Evolutionary conservation across 2,797 vertebrate genomes (phyloP).

Genomic region (Holocentrus rufus): DNA sequence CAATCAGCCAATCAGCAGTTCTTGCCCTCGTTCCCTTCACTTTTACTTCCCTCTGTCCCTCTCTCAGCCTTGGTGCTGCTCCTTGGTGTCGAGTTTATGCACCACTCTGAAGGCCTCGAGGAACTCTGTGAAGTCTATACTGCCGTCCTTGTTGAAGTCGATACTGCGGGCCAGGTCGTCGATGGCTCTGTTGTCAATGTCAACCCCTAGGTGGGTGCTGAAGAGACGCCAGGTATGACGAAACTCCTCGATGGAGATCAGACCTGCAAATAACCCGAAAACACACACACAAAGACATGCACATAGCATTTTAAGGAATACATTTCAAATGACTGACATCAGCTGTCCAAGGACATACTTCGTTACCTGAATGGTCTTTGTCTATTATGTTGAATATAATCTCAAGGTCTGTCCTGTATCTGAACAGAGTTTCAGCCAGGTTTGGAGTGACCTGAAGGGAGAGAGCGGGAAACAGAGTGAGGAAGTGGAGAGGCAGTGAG

Average conservation of each 20-base stretch:
- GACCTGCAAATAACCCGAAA: constrained; percentile 75
- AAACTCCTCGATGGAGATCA: constrained; percentile 95
- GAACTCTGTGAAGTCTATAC: constrained; percentile 97
- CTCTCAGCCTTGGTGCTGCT: constrained; percentile 71
- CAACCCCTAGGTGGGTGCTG: constrained; percentile 85
- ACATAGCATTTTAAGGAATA: background rate
- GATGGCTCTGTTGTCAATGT: constrained; percentile 82
- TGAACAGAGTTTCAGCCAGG: constrained; percentile 90
- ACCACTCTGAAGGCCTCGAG: constrained; percentile 95
- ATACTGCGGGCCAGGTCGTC: constrained; percentile 90
- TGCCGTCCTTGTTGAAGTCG: constrained; percentile 96
- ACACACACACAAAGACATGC: background rate
- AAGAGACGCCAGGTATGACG: constrained; percentile 94
- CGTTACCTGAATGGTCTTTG: constrained; percentile 92
- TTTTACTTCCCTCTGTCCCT: constrained; percentile 24
- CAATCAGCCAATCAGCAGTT: background rate
- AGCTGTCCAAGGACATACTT: background rate
- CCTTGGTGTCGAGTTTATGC: constrained; percentile 87
- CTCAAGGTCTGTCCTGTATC: constrained; percentile 93
- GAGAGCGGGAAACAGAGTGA: background rate
- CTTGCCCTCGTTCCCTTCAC: background rate
- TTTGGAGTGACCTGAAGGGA: constrained; percentile 85
- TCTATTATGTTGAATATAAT: constrained; percentile 97
- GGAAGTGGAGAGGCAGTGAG: background rate
- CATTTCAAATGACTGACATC: background rate